Conservation (phyloP, 1,140 invertebrate genomes). For the Dolichoris vasculosae region DNA sequence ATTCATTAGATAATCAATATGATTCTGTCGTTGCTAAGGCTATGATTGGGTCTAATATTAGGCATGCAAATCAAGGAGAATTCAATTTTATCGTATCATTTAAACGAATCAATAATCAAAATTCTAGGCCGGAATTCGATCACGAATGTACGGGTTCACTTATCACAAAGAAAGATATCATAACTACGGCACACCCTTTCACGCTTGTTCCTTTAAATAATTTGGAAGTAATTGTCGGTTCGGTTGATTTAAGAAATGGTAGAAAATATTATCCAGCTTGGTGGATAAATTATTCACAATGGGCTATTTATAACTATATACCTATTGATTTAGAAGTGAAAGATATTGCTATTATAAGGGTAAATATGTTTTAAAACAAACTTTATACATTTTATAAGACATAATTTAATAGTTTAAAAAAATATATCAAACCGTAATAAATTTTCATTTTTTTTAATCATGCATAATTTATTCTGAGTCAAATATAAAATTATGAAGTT, state of each 20-base stretch:
- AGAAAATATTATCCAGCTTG: not conserved
- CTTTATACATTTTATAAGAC: no score
- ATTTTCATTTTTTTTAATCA: no score
- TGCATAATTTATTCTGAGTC: no score
- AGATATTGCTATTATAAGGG: constrained; percentile 15
- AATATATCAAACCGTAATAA: no score
- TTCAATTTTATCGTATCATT: not conserved
- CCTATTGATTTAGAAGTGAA: not conserved
- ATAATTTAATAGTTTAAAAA: no score
- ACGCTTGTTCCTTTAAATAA: not conserved
- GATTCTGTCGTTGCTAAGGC: not conserved
- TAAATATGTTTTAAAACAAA: not conserved
- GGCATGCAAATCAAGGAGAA: not conserved
- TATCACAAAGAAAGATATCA: not conserved
- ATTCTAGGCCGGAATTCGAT: not conserved
- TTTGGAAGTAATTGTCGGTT: not conserved
- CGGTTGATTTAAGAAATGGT: not conserved
- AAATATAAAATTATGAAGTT: no score
- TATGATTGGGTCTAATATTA: not conserved
- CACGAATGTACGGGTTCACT: not conserved
- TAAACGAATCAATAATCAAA: not conserved
- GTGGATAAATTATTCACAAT: not conserved
- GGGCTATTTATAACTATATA: not conserved
- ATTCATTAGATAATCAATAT: not conserved
- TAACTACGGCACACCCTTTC: not conserved